Conservation (phyloP, 2,888 invertebrate species). For the Hydrotaea cyrtoneurina region DNA sequence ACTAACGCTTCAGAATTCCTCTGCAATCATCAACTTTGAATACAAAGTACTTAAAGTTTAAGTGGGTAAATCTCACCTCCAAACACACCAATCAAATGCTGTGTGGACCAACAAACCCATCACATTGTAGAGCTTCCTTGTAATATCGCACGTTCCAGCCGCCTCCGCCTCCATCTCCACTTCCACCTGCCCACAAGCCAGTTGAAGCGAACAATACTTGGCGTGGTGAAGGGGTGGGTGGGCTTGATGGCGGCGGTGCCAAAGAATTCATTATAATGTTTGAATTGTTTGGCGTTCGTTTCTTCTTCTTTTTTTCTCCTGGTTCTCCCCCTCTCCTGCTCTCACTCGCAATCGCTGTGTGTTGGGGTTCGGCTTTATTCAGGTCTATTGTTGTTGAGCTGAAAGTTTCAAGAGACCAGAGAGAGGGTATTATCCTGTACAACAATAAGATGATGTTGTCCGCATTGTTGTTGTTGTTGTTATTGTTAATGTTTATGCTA, state of each 20-base stretch:
- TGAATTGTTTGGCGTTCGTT: slow-evolving; percentile 45
- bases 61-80: slow-evolving; percentile 38
- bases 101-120: neutral
- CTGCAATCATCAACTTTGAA: slow-evolving; percentile 36
- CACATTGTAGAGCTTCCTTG: neutral
- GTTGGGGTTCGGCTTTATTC: neutral
- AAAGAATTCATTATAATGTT: slow-evolving; percentile 54
- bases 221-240: neutral
- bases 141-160: neutral
- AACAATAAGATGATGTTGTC: slow-evolving; percentile 27
- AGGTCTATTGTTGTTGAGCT: slow-evolving; percentile 34
- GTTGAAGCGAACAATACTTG: neutral
- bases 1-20: slow-evolving; percentile 18
- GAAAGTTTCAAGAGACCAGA: neutral
- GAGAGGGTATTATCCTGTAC: neutral
- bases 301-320: neutral
- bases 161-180: neutral
- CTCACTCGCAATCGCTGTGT: neutral
- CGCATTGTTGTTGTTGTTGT: slow-evolving; percentile 28
- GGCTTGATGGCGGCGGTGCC: neutral
- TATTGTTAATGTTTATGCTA: slow-evolving; percentile 42
- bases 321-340: neutral
- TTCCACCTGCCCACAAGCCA: neutral
- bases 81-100: neutral
- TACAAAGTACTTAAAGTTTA: slow-evolving; percentile 36